phyloP scores from a whole-genome alignment of 2,888 invertebrate species.

The Boloria euphrosyne region DNA sequence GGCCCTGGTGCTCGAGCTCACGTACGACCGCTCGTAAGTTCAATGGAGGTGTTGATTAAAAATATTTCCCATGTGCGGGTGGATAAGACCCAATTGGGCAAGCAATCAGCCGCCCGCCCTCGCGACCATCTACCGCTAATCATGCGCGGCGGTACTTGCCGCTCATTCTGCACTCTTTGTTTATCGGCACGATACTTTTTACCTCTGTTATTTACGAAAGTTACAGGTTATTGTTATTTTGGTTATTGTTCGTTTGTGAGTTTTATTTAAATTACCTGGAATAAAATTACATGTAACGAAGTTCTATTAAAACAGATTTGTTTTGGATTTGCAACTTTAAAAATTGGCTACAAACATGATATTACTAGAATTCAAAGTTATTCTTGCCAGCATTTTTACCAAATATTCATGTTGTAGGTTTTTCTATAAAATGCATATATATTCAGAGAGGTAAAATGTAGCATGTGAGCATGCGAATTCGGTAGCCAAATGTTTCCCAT shows the following conservation, averaged over 20 bases:
- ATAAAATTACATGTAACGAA: too few relatives aligned
- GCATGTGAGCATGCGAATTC: slow-evolving; percentile 29
- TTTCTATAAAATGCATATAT: slow-evolving; percentile 26
- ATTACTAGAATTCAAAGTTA: neutral
- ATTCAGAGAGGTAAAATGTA: slow-evolving; percentile 33
- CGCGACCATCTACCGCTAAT: slow-evolving; percentile 68
- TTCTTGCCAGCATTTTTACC: neutral
- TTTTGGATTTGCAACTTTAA: too few relatives aligned
- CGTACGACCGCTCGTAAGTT: slow-evolving; percentile 83
- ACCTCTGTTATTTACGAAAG: slow-evolving; percentile 27
- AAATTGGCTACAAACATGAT: neutral
- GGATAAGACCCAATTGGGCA: slow-evolving; percentile 82
- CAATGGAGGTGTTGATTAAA: slow-evolving; percentile 84
- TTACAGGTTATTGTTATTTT: slow-evolving; percentile 14
- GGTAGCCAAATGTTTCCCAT: slow-evolving; percentile 60
- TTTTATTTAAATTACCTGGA: too few relatives aligned
- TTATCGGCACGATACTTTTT: slow-evolving; percentile 32
- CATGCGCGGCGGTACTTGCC: slow-evolving; percentile 50
- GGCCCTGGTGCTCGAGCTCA: slow-evolving; percentile 71
- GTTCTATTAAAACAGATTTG: too few relatives aligned
- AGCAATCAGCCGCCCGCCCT: slow-evolving; percentile 76
- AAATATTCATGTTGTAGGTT: slow-evolving; percentile 3
- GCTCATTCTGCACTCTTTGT: slow-evolving; percentile 35
- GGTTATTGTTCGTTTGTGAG: too few relatives aligned
- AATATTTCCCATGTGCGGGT: slow-evolving; percentile 83